Conservation (phyloP, 2,113 vertebrate genomes). For the Macrotus californicus region DNA sequence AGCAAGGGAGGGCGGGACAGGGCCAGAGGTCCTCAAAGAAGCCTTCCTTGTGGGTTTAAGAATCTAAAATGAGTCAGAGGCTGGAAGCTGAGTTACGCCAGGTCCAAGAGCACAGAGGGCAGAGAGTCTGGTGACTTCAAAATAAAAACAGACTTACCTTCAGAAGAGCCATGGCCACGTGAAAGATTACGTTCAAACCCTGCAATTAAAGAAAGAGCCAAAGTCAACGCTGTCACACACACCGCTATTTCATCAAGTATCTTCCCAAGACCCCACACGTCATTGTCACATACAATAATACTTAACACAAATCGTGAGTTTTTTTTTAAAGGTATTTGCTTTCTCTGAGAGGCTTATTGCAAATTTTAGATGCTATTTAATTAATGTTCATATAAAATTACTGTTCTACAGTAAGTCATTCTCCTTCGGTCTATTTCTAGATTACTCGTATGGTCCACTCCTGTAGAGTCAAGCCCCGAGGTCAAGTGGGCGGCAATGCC, state of each 20-base stretch:
- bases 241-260: slow-evolving; percentile 10
- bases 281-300: not conserved
- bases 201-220: slow-evolving; percentile 76
- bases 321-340: not conserved
- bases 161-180: slow-evolving; percentile 95
- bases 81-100: not conserved
- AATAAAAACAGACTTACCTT: slow-evolving; percentile 85
- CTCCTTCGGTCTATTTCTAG: not conserved
- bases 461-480: slow-evolving; percentile 11
- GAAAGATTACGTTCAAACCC: slow-evolving; percentile 97
- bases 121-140: not conserved
- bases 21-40: not conserved
- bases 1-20: not conserved
- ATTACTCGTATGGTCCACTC: not conserved
- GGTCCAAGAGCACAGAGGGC: not conserved
- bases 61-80: not conserved
- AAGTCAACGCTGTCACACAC: not conserved
- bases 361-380: not conserved
- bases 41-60: not conserved
- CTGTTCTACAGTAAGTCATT: not conserved
- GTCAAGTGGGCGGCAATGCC: not conserved
- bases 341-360: not conserved
- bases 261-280: not conserved
- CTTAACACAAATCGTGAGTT: slow-evolving; percentile 8
- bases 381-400: not conserved